Evolutionary conservation across 2,888 invertebrate genomes (phyloP).

Genomic region (Spodoptera littoralis): DNA sequence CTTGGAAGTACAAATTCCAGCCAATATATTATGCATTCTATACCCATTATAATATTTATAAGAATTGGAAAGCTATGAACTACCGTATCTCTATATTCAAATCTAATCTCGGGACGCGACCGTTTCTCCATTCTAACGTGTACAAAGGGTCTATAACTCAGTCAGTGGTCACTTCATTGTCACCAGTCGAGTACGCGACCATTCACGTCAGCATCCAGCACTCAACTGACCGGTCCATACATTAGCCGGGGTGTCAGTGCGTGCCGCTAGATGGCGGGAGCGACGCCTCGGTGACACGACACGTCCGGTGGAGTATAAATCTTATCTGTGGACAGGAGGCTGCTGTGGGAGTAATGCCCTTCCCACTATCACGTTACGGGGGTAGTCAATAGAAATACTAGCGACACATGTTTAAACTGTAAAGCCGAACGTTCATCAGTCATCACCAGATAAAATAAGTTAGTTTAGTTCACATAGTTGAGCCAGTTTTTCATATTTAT

Average conservation of each 20-base stretch:
- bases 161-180: constrained; percentile 30
- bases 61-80: constrained; percentile 5
- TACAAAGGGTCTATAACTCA: constrained; percentile 50
- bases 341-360: constrained; percentile 11
- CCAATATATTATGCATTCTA: constrained; percentile 8
- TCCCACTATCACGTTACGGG: too few relatives aligned
- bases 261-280: constrained; percentile 42
- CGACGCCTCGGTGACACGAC: constrained; percentile 37
- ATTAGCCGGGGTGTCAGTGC: constrained; percentile 39
- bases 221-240: constrained; percentile 45
- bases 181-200: constrained; percentile 13
- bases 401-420: too few relatives aligned
- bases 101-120: constrained; percentile 10
- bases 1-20: not conserved
- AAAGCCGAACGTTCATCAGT: too few relatives aligned
- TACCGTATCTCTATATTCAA: constrained; percentile 16
- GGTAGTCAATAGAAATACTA: too few relatives aligned
- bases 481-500: too few relatives aligned
- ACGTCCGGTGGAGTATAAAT: constrained; percentile 45
- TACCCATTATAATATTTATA: constrained; percentile 10
- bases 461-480: too few relatives aligned
- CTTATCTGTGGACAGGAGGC: constrained; percentile 14
- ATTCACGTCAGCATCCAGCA: constrained; percentile 16
- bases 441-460: too few relatives aligned
- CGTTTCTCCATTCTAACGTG: constrained; percentile 21